phyloP scores from a whole-genome alignment of 2,797 vertebrate genomes.

The Darevskia nairensis region DNA sequence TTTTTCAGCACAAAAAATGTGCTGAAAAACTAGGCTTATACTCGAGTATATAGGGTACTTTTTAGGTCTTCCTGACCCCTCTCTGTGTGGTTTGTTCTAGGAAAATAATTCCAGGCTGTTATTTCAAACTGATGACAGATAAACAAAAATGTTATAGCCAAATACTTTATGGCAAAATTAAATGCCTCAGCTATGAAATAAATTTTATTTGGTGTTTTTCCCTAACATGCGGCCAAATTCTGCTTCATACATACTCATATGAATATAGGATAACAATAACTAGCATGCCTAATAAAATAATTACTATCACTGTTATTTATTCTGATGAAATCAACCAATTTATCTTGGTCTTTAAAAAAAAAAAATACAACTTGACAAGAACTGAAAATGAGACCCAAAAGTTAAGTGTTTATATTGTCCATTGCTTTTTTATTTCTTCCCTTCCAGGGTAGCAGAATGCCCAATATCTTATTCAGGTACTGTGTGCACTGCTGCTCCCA shows the following conservation, averaged over 20 bases:
- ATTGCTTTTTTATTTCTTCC: not conserved
- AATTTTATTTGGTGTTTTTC: conserved; percentile 59
- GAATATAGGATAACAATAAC: conserved; percentile 55
- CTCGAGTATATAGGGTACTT: too few relatives aligned
- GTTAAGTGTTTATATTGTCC: not conserved
- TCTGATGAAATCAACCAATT: not conserved
- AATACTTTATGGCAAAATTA: conserved; percentile 60
- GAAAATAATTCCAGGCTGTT: conserved; percentile 39
- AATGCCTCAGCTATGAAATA: conserved; percentile 49
- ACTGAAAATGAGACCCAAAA: not conserved
- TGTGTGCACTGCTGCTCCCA: not conserved
- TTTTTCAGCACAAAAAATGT: too few relatives aligned
- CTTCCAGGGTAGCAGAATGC: not conserved
- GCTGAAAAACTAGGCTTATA: too few relatives aligned
- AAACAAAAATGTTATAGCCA: conserved; percentile 59
- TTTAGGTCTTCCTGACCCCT: conserved; percentile 21
- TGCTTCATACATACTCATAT: conserved; percentile 60
- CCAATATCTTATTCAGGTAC: not conserved
- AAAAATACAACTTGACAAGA: not conserved
- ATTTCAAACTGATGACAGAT: conserved; percentile 42
- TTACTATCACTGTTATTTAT: not conserved
- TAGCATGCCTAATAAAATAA: conserved; percentile 33
- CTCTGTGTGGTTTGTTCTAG: conserved; percentile 45
- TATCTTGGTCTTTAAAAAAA: not conserved
- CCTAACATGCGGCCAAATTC: conserved; percentile 40